A percentile compares a stretch with the other conserved stretches of the same genome.
phyloP scores from a whole-genome alignment of 2,113 vertebrate species.

The Arizona elegans region DNA sequence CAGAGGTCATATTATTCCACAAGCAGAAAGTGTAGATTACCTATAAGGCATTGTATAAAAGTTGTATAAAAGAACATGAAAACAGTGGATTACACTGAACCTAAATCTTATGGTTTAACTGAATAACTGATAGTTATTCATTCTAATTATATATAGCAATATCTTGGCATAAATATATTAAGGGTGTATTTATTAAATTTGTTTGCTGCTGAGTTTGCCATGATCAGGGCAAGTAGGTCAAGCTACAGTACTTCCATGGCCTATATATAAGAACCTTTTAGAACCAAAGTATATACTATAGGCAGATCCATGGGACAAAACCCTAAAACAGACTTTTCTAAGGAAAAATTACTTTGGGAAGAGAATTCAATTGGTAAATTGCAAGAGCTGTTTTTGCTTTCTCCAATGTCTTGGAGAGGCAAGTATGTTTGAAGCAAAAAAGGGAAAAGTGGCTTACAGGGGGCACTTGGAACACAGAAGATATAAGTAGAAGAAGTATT shows the following conservation, averaged over 20 bases:
- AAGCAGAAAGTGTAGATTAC: background rate
- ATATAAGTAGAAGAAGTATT: background rate
- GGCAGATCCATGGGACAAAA: background rate
- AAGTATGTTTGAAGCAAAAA: background rate
- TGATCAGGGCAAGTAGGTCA: background rate
- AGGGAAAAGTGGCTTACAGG: background rate
- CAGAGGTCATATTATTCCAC: background rate
- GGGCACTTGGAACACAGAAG: background rate
- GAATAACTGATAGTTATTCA: background rate
- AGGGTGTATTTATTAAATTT: background rate
- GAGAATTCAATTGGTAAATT: background rate
- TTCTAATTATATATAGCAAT: background rate
- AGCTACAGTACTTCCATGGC: background rate
- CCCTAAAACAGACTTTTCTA: background rate
- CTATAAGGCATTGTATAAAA: background rate
- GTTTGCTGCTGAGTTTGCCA: background rate
- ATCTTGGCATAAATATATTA: background rate
- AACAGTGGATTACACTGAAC: background rate
- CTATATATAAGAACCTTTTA: background rate
- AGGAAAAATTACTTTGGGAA: background rate
- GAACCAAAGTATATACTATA: background rate
- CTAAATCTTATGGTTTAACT: background rate
- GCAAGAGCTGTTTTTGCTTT: background rate
- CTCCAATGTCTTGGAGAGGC: background rate
- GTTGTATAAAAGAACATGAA: background rate